Conservation (phyloP, 53 echinoderm and acorn worm species). For the Stichopus horrens region DNA sequence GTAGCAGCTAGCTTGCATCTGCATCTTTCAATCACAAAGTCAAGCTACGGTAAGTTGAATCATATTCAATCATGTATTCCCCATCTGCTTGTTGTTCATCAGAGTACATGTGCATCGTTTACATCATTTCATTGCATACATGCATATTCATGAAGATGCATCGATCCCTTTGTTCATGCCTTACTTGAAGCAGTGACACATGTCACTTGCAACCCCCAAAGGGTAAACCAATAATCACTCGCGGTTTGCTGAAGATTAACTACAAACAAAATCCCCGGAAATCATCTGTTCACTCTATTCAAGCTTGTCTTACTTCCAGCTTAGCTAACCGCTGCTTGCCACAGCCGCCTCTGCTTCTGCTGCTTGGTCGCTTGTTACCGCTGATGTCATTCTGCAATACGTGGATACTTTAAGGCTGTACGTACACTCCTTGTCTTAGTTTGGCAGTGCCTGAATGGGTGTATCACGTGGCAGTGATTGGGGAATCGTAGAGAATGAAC, state of each 20-base stretch:
- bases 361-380: background rate
- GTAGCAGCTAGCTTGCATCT: background rate
- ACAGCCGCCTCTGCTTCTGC: background rate
- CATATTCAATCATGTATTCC: conserved; percentile 15
- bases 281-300: conserved; percentile 40
- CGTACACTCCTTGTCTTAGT: background rate
- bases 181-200: conserved; percentile 35
- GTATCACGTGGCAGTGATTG: background rate
- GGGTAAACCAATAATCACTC: conserved; percentile 45
- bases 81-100: conserved; percentile 23
- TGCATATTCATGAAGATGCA: conserved; percentile 39
- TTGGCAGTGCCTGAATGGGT: conserved; percentile 11
- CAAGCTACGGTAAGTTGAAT: background rate
- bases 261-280: conserved; percentile 43
- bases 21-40: background rate
- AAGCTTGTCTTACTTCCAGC: conserved; percentile 16
- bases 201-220: conserved; percentile 40
- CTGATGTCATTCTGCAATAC: background rate
- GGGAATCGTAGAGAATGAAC: conserved; percentile 16
- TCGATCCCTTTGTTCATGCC: conserved; percentile 27
- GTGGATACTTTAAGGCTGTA: conserved; percentile 3
- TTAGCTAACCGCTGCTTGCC: background rate
- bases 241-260: conserved; percentile 44
- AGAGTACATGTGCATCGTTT: conserved; percentile 33
- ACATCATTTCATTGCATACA: conserved; percentile 27